Evolutionary conservation across 2,888 invertebrate genomes (phyloP).

Genomic region (Napeogenes sylphis): DNA sequence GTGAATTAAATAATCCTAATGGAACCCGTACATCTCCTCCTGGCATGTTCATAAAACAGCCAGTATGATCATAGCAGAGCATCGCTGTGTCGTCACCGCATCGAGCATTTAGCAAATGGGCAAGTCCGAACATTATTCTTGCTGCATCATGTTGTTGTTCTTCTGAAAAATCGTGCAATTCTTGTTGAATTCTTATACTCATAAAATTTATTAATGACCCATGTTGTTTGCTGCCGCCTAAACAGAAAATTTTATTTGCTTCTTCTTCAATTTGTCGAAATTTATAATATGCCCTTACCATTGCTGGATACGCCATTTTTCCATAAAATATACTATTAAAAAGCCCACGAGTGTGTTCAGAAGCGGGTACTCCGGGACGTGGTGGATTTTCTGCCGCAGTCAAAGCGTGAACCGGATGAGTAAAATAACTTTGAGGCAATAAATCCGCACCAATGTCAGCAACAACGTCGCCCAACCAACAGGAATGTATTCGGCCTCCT

Average conservation of each 20-base stretch:
- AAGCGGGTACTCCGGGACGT: conserved; percentile 71
- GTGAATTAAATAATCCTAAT: conserved; percentile 79
- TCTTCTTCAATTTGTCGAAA: conserved; percentile 82
- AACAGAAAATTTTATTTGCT: conserved; percentile 79
- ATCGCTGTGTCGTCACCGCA: conserved; percentile 80
- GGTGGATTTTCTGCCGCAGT: conserved; percentile 80
- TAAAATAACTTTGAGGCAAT: conserved; percentile 73
- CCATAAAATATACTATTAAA: conserved; percentile 81
- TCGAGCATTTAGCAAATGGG: conserved; percentile 78
- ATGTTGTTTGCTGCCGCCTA: conserved; percentile 78
- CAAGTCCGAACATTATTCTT: conserved; percentile 81
- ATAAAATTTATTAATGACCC: conserved; percentile 82
- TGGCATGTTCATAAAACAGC: conserved; percentile 76
- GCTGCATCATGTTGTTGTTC: conserved; percentile 83
- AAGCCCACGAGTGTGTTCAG: conserved; percentile 74
- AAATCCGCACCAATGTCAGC: conserved; percentile 86
- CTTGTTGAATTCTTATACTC: conserved; percentile 81
- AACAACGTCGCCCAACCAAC: conserved; percentile 85
- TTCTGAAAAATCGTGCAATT: conserved; percentile 80
- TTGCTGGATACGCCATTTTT: conserved; percentile 78
- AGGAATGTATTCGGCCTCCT: conserved; percentile 86
- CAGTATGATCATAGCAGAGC: conserved; percentile 59
- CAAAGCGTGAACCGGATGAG: conserved; percentile 79
- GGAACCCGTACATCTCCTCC: conserved; percentile 79
- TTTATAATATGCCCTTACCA: conserved; percentile 79